Percentiles rank a stretch among this genome's conserved stretches.
phyloP scores from a whole-genome alignment of 2,888 invertebrate species.

The Clitarchus hookeri region DNA sequence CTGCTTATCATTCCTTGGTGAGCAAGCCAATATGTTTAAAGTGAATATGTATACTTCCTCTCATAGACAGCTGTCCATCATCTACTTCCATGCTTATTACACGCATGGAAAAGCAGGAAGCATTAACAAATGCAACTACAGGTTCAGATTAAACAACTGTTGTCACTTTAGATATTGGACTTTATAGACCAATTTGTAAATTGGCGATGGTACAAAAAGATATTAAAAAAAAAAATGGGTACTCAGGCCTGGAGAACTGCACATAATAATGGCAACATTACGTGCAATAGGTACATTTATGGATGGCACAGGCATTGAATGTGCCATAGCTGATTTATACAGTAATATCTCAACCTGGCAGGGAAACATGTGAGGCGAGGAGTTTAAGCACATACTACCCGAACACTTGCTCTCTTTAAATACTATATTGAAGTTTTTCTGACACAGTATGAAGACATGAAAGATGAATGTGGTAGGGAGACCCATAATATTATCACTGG shows the following conservation, averaged over 20 bases:
- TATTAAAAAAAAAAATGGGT: neutral
- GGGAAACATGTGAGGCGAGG: conserved; percentile 24
- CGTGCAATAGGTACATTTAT: conserved; percentile 26
- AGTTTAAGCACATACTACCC: conserved; percentile 16
- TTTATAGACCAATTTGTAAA: conserved; percentile 23
- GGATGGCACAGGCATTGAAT: no score
- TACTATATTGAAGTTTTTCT: neutral
- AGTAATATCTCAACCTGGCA: conserved; percentile 19
- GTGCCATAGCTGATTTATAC: neutral
- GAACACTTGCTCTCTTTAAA: neutral
- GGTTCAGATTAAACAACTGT: neutral
- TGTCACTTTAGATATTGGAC: conserved; percentile 18
- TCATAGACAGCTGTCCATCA: neutral
- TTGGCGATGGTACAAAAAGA: conserved; percentile 12
- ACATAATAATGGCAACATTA: conserved; percentile 18
- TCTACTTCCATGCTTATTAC: neutral
- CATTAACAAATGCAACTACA: neutral
- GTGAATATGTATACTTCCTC: neutral
- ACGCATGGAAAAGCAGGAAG: neutral
- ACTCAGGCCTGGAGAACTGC: neutral
- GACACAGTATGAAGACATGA: neutral
- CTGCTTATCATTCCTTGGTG: neutral
- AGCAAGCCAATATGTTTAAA: neutral
- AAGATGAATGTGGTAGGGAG: neutral
- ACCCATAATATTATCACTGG: neutral